Conservation (phyloP, 2,113 vertebrate genomes). For the Dasyornis broadbenti region DNA sequence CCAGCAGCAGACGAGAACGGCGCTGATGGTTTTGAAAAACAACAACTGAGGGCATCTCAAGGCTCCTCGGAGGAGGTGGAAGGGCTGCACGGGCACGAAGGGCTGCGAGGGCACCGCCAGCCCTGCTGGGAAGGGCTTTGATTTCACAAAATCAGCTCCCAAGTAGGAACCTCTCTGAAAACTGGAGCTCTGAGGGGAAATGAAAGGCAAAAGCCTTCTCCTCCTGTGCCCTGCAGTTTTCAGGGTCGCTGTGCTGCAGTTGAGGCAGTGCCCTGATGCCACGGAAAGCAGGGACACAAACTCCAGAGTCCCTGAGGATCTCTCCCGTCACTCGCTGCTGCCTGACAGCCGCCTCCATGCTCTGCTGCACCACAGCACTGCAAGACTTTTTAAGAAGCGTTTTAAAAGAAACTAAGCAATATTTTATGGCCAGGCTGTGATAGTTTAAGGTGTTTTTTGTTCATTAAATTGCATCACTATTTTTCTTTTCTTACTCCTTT, state of each 20-base stretch:
- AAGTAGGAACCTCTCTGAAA: not conserved
- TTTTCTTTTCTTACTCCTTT: not conserved
- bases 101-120: not conserved
- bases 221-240: not conserved
- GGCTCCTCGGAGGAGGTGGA: not conserved
- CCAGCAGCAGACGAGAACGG: not conserved
- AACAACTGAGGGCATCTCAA: not conserved
- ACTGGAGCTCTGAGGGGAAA: not conserved
- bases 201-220: not conserved
- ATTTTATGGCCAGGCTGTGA: not conserved
- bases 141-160: not conserved
- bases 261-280: not conserved
- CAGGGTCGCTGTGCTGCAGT: not conserved
- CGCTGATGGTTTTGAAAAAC: not conserved
- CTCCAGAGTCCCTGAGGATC: not conserved
- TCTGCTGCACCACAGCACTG: not conserved
- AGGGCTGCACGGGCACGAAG: not conserved
- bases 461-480: not conserved
- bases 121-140: not conserved
- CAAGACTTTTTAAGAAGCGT: not conserved
- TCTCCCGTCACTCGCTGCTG: not conserved
- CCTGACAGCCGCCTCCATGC: not conserved
- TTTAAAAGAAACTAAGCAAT: not conserved
- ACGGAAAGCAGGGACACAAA: not conserved
- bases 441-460: not conserved